A percentile compares a stretch with the other conserved stretches of the same genome.
Conservation (phyloP, 2,113 vertebrate genomes). For the Ceuthmochares aereus region DNA sequence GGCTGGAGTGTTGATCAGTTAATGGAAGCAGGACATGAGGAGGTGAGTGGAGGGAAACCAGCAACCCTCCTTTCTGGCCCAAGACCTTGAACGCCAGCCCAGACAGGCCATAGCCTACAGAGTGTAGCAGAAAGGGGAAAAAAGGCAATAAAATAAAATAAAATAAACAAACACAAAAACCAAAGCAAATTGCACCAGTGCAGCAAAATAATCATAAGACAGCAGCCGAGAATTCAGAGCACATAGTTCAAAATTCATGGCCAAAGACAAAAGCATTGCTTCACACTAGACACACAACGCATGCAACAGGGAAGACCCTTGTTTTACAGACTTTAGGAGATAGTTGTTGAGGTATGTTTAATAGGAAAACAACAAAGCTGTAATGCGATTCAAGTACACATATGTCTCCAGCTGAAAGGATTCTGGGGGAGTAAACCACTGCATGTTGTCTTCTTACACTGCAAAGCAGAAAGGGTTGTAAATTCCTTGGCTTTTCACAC, state of each 20-base stretch:
- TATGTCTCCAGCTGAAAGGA: rapidly evolving
- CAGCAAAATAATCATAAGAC: not conserved
- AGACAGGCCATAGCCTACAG: not conserved
- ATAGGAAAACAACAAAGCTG: not conserved
- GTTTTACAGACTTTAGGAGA: not conserved
- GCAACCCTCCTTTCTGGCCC: not conserved
- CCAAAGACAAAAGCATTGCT: rapidly evolving
- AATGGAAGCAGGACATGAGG: not conserved
- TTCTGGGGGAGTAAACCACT: not conserved
- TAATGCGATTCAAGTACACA: not conserved
- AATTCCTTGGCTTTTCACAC: not conserved
- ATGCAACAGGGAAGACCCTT: rapidly evolving
- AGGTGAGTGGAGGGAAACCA: not conserved
- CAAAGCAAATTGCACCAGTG: not conserved
- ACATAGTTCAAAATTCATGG: not conserved
- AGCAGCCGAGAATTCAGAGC: not conserved
- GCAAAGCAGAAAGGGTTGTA: not conserved
- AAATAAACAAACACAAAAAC: rapidly evolving
- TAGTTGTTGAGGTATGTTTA: not conserved
- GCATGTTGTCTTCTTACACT: not conserved
- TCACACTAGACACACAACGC: rapidly evolving
- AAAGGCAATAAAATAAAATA: no score
- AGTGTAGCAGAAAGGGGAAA: not conserved
- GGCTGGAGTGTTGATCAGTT: not conserved
- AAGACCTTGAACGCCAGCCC: not conserved